A percentile compares a stretch with the other conserved stretches of the same genome.
These are phyloP conservation scores for Apeltes quadracus DNA, from an alignment of 2,113 vertebrate genomes.

Conservation along the genomic window DNA sequence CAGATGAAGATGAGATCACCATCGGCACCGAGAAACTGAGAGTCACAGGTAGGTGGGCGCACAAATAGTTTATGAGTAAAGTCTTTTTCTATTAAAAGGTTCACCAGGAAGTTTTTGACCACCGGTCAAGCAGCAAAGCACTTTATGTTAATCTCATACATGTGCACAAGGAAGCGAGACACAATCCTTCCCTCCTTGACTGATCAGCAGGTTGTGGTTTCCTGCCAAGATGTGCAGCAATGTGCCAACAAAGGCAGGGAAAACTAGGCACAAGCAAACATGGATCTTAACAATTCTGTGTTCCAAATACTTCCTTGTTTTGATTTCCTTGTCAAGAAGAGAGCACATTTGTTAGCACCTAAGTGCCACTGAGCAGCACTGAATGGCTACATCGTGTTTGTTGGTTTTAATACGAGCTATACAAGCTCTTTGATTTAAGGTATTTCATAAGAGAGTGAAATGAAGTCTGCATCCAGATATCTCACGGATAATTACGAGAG, in stretches of 20 bases:
- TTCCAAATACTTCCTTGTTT: neutral
- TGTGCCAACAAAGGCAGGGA: neutral
- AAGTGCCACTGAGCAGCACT: neutral
- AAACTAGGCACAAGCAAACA: neutral
- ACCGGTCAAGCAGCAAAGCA: too few relatives aligned
- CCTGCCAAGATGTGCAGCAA: neutral
- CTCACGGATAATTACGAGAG: neutral
- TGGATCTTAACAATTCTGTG: neutral
- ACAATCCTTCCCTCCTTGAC: too few relatives aligned
- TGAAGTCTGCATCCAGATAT: neutral
- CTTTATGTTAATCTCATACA: neutral
- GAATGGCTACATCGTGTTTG: neutral
- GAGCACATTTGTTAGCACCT: neutral
- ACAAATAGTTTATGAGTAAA: neutral
- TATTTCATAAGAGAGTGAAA: neutral
- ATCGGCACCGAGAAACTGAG: conserved; percentile 94
- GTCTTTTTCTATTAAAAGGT: neutral
- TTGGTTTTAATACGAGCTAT: neutral
- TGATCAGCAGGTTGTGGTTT: neutral
- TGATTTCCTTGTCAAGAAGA: neutral
- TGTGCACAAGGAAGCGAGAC: neutral
- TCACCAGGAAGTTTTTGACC: neutral
- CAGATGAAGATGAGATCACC: conserved; percentile 94
- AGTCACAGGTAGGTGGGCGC: conserved; percentile 87
- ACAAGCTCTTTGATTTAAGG: neutral